A percentile compares a stretch with the other conserved stretches of the same genome.
Evolutionary conservation across 1,140 invertebrate genomes (phyloP).

Genomic region (Drosophila willistoni): DNA sequence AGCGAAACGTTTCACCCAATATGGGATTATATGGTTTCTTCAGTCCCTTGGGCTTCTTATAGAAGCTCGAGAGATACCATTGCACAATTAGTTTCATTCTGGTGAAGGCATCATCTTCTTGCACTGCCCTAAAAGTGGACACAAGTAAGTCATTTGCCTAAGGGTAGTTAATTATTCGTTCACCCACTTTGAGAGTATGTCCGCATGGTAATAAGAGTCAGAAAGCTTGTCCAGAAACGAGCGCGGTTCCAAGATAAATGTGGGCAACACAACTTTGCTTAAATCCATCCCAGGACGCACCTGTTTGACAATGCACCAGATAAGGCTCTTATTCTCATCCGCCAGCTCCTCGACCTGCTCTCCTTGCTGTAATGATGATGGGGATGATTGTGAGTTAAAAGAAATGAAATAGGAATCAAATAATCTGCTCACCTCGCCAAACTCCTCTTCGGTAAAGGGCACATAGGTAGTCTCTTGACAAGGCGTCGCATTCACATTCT

Average conservation of each 20-base stretch:
- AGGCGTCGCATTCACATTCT: slow-evolving; percentile 72
- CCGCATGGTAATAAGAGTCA: slow-evolving; percentile 97
- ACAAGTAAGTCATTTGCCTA: too few species aligned
- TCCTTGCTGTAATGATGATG: slow-evolving; percentile 86
- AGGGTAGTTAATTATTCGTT: too few species aligned
- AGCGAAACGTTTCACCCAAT: slow-evolving; percentile 95
- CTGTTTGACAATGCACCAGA: slow-evolving; percentile 97
- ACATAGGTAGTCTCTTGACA: slow-evolving; percentile 86
- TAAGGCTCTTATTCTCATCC: slow-evolving; percentile 96
- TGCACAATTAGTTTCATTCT: slow-evolving; percentile 94
- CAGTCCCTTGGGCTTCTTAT: slow-evolving; percentile 95
- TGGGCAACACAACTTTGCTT: slow-evolving; percentile 96
- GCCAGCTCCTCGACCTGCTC: slow-evolving; percentile 96
- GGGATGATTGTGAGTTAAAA: not conserved
- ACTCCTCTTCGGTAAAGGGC: slow-evolving; percentile 87
- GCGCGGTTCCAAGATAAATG: slow-evolving; percentile 94
- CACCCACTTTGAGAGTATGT: slow-evolving; percentile 92
- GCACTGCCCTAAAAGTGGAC: slow-evolving; percentile 87
- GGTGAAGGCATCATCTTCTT: slow-evolving; percentile 93
- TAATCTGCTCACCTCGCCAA: slow-evolving; percentile 86
- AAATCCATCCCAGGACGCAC: slow-evolving; percentile 97
- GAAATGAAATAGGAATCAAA: too few species aligned
- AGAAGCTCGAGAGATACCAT: slow-evolving; percentile 95
- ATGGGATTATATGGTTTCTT: slow-evolving; percentile 99
- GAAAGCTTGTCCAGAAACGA: slow-evolving; percentile 97